A percentile compares a stretch with the other conserved stretches of the same genome.
Evolutionary conservation across 2,113 vertebrate genomes (phyloP).

Genomic region (Calypte anna): DNA sequence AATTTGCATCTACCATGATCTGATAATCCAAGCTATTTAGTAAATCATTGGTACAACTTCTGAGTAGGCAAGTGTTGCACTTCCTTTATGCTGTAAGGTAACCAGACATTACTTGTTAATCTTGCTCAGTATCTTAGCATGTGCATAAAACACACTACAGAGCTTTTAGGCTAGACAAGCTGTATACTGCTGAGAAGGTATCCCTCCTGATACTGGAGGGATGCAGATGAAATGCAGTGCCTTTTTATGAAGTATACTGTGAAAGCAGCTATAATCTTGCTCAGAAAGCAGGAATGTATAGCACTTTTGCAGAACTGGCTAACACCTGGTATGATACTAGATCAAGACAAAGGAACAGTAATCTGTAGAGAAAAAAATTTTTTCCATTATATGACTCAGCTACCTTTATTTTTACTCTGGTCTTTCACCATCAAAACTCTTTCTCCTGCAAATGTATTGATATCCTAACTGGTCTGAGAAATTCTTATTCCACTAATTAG

Average conservation of each 20-base stretch:
- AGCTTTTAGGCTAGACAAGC: not conserved
- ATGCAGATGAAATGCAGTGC: not conserved
- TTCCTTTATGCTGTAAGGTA: not conserved
- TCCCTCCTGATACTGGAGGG: not conserved
- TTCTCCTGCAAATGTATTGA: not conserved
- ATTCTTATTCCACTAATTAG: not conserved
- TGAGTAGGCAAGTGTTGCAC: not conserved
- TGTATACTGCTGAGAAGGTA: not conserved
- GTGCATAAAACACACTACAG: not conserved
- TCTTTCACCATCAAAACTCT: not conserved
- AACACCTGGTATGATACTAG: not conserved
- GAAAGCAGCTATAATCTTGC: not conserved
- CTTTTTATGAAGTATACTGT: not conserved
- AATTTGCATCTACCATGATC: not conserved
- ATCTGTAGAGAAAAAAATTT: not conserved
- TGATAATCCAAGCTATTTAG: not conserved
- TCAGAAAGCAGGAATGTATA: not conserved
- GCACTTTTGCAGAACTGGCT: not conserved
- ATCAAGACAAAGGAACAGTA: not conserved
- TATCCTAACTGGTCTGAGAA: not conserved
- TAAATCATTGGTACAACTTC: not conserved
- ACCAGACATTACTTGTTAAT: not conserved
- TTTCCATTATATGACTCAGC: not conserved
- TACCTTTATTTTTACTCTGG: not conserved
- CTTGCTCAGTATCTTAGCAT: not conserved